A percentile compares a stretch with the other conserved stretches of the same genome.
Evolutionary conservation across 2,888 invertebrate species (phyloP).

Genomic region (Osmoderma eremita): DNA sequence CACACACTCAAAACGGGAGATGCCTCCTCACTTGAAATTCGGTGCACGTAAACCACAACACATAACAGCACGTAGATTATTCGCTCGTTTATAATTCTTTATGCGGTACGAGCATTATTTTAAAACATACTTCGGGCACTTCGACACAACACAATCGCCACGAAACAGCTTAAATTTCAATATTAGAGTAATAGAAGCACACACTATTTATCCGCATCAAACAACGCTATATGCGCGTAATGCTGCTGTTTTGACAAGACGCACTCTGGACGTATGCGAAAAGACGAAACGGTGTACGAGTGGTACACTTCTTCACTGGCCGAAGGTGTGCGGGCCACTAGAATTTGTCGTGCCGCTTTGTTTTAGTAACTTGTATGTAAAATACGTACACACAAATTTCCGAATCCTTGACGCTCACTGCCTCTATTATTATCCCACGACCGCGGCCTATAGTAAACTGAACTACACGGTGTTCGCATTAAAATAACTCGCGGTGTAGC

Average conservation of each 20-base stretch:
- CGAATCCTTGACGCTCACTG: constrained; percentile 34
- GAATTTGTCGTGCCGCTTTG: constrained; percentile 29
- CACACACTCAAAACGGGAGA: constrained; percentile 1
- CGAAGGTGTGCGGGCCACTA: constrained; percentile 25
- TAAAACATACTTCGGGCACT: too few species aligned
- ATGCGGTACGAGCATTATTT: too few species aligned
- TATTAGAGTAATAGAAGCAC: too few species aligned
- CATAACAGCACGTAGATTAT: too few species aligned
- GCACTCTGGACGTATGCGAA: neutral
- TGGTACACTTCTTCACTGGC: neutral
- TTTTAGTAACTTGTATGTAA: constrained; percentile 9
- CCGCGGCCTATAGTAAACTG: constrained; percentile 36
- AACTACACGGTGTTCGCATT: constrained; percentile 32
- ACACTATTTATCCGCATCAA: too few species aligned
- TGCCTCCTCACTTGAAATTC: neutral
- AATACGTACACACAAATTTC: constrained; percentile 30
- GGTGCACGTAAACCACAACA: too few species aligned
- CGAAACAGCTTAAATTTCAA: too few species aligned
- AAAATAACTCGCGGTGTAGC: constrained; percentile 35
- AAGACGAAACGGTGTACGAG: neutral
- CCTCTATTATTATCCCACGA: constrained; percentile 39
- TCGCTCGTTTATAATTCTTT: too few species aligned
- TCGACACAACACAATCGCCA: too few species aligned
- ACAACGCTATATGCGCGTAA: too few species aligned
- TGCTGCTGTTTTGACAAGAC: constrained; percentile 15